phyloP scores from a whole-genome alignment of 1,140 invertebrate genomes.

The Meloidogyne floridensis region DNA sequence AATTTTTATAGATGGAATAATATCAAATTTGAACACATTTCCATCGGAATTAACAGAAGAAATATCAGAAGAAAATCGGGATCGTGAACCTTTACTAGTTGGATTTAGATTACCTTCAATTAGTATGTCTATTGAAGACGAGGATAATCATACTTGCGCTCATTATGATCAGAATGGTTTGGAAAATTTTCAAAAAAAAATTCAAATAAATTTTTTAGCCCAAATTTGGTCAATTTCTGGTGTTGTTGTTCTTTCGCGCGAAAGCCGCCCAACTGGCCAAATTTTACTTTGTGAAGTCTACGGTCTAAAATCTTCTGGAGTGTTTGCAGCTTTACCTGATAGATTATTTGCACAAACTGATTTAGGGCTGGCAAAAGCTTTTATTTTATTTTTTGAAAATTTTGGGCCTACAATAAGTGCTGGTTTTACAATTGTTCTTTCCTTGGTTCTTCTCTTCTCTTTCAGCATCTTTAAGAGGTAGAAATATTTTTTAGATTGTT shows the following conservation, averaged over 20 bases:
- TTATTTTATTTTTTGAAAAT: conserved; percentile 15
- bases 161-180: conserved; percentile 45
- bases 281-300: conserved; percentile 48
- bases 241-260: conserved; percentile 48
- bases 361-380: conserved; percentile 30
- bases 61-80: background rate
- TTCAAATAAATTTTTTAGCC: conserved; percentile 15
- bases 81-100: conserved; percentile 11
- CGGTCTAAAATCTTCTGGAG: conserved; percentile 26
- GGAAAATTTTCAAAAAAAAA: background rate
- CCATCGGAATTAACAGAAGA: background rate
- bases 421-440: conserved; percentile 31
- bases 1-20: background rate
- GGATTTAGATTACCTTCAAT: conserved; percentile 20
- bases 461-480: conserved; percentile 36
- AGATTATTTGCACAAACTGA: conserved; percentile 12
- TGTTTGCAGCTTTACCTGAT: background rate
- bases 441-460: conserved; percentile 39
- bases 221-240: conserved; percentile 52
- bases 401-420: conserved; percentile 38
- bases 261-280: conserved; percentile 23
- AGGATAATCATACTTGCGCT: conserved; percentile 50
- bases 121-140: background rate
- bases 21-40: background rate
- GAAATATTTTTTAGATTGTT: background rate